Evolutionary conservation across 2,888 invertebrate species (phyloP).

Genomic region (Malthinus seriepunctatus): DNA sequence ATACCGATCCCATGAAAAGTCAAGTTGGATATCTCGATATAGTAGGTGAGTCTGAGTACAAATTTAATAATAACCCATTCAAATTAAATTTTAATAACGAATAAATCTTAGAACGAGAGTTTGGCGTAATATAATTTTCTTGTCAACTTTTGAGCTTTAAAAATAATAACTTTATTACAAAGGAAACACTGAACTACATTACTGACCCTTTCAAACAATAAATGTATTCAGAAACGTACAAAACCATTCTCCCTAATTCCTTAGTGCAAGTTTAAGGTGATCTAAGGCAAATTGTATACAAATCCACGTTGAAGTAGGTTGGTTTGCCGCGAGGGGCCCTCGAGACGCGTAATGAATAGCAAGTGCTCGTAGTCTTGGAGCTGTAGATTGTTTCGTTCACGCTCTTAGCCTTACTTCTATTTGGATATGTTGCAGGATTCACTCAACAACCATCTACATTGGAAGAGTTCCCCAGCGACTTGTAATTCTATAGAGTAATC

Average conservation of each 20-base stretch:
- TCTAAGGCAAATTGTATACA: slow-evolving; percentile 43
- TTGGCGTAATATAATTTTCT: slow-evolving; percentile 11
- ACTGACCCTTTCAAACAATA: slow-evolving; percentile 26
- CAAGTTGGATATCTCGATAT: slow-evolving; percentile 69
- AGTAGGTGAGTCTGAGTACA: slow-evolving; percentile 60
- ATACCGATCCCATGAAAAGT: slow-evolving; percentile 75
- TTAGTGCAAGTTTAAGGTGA: slow-evolving; percentile 38
- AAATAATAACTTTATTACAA: slow-evolving; percentile 16
- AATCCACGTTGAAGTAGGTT: slow-evolving; percentile 40
- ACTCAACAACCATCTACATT: slow-evolving; percentile 35
- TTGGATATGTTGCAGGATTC: slow-evolving; percentile 35
- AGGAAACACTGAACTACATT: slow-evolving; percentile 6
- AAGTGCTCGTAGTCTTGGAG: slow-evolving; percentile 36
- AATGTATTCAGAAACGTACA: slow-evolving; percentile 20
- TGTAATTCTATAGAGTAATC: slow-evolving; percentile 44
- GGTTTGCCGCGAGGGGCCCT: slow-evolving; percentile 43
- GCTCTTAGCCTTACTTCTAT: slow-evolving; percentile 36
- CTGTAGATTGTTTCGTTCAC: slow-evolving; percentile 42
- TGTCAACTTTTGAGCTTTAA: slow-evolving; percentile 11
- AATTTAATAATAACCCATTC: neutral
- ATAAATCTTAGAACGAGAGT: neutral
- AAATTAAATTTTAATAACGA: neutral
- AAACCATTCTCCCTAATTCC: slow-evolving; percentile 25
- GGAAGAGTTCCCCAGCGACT: slow-evolving; percentile 38
- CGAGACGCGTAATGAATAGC: slow-evolving; percentile 44